phyloP scores from a whole-genome alignment of 2,888 invertebrate genomes.

The Ormyrus thymus region DNA sequence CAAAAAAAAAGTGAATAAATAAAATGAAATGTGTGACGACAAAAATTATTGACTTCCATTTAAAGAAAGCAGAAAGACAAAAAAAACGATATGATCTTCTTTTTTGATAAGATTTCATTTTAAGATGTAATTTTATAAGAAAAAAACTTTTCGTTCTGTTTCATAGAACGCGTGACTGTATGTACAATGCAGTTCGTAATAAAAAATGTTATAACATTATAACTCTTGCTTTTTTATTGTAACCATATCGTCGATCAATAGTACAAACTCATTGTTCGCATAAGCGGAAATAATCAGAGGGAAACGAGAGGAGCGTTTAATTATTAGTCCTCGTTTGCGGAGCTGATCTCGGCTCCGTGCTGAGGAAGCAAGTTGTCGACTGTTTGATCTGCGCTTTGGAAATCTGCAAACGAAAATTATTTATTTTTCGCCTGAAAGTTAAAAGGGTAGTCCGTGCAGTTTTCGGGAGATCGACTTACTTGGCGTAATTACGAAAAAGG shows the following conservation, averaged over 20 bases:
- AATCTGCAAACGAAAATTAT: conserved; percentile 25
- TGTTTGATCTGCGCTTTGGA: conserved; percentile 6
- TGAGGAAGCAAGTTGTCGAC: conserved; percentile 7
- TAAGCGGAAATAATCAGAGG: neutral
- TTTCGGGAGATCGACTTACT: conserved; percentile 18
- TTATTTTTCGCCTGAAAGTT: neutral
- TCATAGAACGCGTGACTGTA: conserved; percentile 52
- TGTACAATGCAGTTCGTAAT: conserved; percentile 52
- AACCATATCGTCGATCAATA: conserved; percentile 16
- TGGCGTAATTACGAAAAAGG: conserved; percentile 45
- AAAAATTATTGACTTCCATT: conserved; percentile 50
- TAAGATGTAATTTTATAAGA: conserved; percentile 53
- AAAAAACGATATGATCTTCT: conserved; percentile 15
- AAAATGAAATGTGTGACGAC: neutral
- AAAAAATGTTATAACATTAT: conserved; percentile 53
- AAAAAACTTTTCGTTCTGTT: conserved; percentile 50
- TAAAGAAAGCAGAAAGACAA: conserved; percentile 13
- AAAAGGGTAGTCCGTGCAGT: neutral
- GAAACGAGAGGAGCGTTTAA: too few species aligned
- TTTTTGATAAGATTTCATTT: conserved; percentile 54
- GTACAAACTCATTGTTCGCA: conserved; percentile 5
- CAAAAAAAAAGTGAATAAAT: conserved; percentile 12
- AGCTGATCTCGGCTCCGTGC: neutral
- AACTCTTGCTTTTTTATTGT: conserved; percentile 36
- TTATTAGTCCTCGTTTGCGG: neutral